phyloP scores from a whole-genome alignment of 2,113 vertebrate species.

The Andinoacara biseriatus region DNA sequence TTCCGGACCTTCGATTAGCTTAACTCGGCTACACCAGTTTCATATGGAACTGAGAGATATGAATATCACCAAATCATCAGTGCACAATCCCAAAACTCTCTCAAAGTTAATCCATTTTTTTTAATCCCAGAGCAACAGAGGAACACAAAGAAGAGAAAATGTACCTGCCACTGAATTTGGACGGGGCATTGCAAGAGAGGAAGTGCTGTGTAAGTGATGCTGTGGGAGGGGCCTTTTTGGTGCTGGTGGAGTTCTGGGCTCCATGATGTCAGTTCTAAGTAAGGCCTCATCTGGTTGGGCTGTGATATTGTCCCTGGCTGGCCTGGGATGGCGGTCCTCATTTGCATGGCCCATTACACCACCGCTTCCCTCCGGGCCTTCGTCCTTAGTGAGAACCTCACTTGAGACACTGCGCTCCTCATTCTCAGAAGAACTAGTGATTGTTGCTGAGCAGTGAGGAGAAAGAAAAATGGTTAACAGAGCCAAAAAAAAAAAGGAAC shows the following conservation, averaged over 20 bases:
- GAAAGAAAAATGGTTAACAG: conserved; percentile 18
- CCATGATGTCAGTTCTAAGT: conserved; percentile 53
- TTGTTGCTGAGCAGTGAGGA: conserved; percentile 84
- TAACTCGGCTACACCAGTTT: not conserved
- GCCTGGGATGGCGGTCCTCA: conserved; percentile 82
- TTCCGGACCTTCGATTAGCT: not conserved
- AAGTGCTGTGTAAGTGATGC: conserved; percentile 80
- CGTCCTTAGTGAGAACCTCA: conserved; percentile 90
- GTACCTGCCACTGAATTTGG: conserved; percentile 99
- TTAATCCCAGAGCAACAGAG: not conserved
- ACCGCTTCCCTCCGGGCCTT: conserved; percentile 73
- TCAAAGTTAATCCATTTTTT: not conserved
- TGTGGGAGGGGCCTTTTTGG: conserved; percentile 82
- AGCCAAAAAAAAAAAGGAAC: not conserved
- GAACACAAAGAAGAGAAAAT: not conserved
- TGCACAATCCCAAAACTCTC: not conserved
- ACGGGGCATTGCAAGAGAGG: conserved; percentile 90
- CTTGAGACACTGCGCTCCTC: conserved; percentile 94
- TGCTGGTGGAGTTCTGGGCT: conserved; percentile 69
- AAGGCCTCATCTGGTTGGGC: conserved; percentile 56
- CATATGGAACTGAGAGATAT: not conserved
- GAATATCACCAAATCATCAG: not conserved
- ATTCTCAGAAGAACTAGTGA: conserved; percentile 97
- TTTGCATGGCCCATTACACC: conserved; percentile 74
- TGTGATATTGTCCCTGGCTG: conserved; percentile 80